phyloP scores from a whole-genome alignment of 2,113 vertebrate genomes.

The Ophiodon elongatus region DNA sequence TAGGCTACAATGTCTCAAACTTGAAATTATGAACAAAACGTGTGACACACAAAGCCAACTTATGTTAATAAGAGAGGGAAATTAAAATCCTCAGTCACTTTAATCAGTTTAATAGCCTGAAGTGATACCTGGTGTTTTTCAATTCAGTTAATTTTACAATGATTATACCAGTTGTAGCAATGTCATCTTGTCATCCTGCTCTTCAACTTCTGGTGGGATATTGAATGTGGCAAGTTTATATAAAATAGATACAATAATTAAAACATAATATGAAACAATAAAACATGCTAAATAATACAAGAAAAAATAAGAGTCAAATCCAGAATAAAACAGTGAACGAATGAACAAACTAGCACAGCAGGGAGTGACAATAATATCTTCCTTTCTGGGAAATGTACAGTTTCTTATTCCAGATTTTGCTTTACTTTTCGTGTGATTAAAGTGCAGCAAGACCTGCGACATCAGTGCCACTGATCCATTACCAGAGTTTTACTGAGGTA shows the following conservation, averaged over 20 bases:
- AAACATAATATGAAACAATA: not conserved
- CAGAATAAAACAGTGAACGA: not conserved
- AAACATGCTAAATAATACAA: not conserved
- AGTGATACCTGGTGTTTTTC: not conserved
- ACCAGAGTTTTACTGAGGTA: not conserved
- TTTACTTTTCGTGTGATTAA: not conserved
- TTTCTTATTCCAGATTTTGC: not conserved
- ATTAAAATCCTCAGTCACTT: not conserved
- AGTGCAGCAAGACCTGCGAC: not conserved
- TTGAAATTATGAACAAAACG: constrained; percentile 26
- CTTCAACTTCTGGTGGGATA: not conserved
- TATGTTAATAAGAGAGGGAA: not conserved
- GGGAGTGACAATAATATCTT: not conserved
- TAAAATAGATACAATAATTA: not conserved
- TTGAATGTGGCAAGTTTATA: not conserved
- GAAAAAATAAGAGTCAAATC: not conserved
- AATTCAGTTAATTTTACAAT: not conserved
- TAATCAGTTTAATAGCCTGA: not conserved
- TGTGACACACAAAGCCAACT: constrained; percentile 2
- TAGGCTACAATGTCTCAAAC: constrained; percentile 9
- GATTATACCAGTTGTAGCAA: not conserved
- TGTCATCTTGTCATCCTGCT: no score
- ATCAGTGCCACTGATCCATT: not conserved
- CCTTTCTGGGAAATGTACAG: not conserved
- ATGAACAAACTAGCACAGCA: not conserved